These are phyloP conservation scores for Phengaris alcon DNA, from an alignment of 2,888 invertebrate genomes.

Conservation along the genomic window DNA sequence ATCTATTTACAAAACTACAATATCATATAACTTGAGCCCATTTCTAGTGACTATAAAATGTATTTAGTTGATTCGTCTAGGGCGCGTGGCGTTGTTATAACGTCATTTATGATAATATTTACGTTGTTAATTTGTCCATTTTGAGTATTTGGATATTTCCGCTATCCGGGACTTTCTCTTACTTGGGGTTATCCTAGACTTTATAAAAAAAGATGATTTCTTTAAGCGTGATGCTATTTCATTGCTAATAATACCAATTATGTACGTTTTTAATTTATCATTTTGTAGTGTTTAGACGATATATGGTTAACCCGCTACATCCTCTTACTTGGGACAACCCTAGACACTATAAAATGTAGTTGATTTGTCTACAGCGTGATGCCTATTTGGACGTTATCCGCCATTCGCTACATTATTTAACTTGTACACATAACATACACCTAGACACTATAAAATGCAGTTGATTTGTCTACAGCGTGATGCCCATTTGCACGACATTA, in stretches of 20 bases:
- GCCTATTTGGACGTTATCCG: neutral
- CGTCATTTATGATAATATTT: too few species aligned
- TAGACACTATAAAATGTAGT: neutral
- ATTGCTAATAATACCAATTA: too few species aligned
- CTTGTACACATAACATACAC: neutral
- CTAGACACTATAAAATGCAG: too few species aligned
- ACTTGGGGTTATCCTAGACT: neutral
- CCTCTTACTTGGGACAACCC: neutral
- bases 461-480: too few species aligned
- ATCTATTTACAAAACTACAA: neutral
- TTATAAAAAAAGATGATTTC: neutral
- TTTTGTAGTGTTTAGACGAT: too few species aligned
- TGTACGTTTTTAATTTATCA: too few species aligned
- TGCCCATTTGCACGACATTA: too few species aligned
- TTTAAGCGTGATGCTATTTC: neutral
- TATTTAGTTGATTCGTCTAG: slow-evolving; percentile 1
- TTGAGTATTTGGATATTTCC: too few species aligned
- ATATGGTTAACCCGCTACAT: neutral
- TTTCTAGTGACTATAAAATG: neutral
- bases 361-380: neutral
- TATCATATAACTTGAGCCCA: neutral
- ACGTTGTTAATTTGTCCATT: too few species aligned
- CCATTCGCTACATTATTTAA: neutral
- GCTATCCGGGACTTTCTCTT: neutral
- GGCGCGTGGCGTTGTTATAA: neutral